Base-by-base conservation (phyloP, 2,113 vertebrate genomes). In the Chlorocebus sabaeus region DNA sequence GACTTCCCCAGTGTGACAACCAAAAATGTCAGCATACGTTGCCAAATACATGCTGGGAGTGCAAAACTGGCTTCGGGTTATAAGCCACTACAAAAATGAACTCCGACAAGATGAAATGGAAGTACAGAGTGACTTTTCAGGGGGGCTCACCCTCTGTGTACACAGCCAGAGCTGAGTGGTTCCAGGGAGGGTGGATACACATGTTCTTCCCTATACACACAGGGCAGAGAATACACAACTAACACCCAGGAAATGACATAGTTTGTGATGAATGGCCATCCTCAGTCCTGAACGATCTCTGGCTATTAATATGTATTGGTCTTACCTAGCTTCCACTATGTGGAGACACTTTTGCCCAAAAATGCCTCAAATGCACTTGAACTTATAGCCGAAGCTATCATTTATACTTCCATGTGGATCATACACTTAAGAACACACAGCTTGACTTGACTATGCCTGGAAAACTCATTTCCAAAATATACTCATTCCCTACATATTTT, bases 91-190 rank as follows among this genome's bases (percentile, higher is more conserved):
- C 4, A 67, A 81, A 93, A 52, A 38, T 1, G 4, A 35, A 87
- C 40, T 93, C 22, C 22, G 59, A 16, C 20, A 32, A 43, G 6
- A 38, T 59, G 35, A 95, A 35, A 61, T 9, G 1, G 86, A 81
- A 89, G 14, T 48, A 59, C 38, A 35, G 8, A 87, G 2, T 3
- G 14, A 40, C 55, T 11, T 20, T n/a, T 50, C 9, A 20, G 17
- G 2, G 8, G 8, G 43, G 18, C 23, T 78, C 52, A 35, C 14
- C 27, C 2, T 6, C 3, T 8, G 1, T 32, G 1, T 5, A 1
- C 5, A 22, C 14, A 50, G 2, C 52, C 25, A 67, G 57, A 85
- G 48, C 35, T 7, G 18, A 38, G 50, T 6, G 0, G n/a, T 73
- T 13, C 52, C 55, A 68, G 16, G 67, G 22, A 2, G 27, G 22